A percentile compares a stretch with the other conserved stretches of the same genome.
Conservation (phyloP, 2,797 vertebrate species). For the Amphiprion clarkii region DNA sequence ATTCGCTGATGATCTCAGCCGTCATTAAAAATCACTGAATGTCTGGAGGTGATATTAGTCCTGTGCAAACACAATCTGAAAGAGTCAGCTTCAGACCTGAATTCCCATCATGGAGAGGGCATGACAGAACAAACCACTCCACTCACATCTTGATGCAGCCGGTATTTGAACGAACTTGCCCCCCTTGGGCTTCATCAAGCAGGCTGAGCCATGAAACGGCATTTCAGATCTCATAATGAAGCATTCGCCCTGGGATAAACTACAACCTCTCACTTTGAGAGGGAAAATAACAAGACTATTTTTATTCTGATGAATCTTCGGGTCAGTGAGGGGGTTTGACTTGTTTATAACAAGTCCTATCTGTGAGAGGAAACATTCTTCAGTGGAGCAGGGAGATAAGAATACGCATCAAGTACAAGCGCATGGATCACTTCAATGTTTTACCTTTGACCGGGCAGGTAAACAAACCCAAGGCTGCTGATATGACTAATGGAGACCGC, state of each 20-base stretch:
- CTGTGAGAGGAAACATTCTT: constrained; percentile 38
- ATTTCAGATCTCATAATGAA: constrained; percentile 22
- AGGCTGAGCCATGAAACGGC: constrained; percentile 26
- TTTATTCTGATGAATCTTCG: constrained; percentile 43
- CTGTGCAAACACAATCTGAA: constrained; percentile 57
- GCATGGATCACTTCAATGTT: constrained; percentile 56
- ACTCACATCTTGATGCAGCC: constrained; percentile 54
- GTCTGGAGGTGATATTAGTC: constrained; percentile 60
- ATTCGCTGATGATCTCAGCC: constrained; percentile 50
- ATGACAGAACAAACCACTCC: constrained; percentile 68
- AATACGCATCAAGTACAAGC: constrained; percentile 9
- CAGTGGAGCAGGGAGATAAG: constrained; percentile 40
- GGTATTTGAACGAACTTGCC: constrained; percentile 55
- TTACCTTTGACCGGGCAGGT: constrained; percentile 32
- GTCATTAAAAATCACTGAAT: constrained; percentile 37
- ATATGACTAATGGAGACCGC: constrained; percentile 29
- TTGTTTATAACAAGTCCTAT: constrained; percentile 47
- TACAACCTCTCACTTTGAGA: constrained; percentile 17
- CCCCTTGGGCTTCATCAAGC: constrained; percentile 57
- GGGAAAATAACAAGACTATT: constrained; percentile 50
- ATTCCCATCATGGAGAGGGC: constrained; percentile 63
- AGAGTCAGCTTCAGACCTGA: constrained; percentile 57
- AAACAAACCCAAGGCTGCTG: constrained; percentile 25
- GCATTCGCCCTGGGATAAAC: constrained; percentile 26
- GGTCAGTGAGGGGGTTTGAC: constrained; percentile 31